Base-by-base conservation (phyloP, 2,888 invertebrate genomes). In the Brachyptera putata region DNA sequence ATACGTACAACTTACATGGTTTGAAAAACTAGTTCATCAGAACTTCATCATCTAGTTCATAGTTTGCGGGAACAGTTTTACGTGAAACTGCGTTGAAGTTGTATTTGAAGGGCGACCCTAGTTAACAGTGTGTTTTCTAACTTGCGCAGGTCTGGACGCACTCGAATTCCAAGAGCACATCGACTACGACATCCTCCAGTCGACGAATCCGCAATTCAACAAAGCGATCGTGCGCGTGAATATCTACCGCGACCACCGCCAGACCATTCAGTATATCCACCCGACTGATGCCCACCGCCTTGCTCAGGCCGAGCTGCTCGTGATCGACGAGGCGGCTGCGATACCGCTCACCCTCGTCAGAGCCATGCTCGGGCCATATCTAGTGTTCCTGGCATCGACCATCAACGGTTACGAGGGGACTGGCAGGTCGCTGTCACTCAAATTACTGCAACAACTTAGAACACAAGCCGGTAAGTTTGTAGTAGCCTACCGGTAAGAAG, bases 381-480 rank as follows among this genome's bases (percentile, higher is more conserved):
- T 98, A 34, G 91, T 95, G 11, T 92, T 99, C 72, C 83, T 99
- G 71, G 88, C 99, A 0, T 99, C 98, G 0, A 99, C 99, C 0
- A 91, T 98, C 41, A 93, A 96, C 70, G 99, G 99, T 0, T 98
- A 98, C 73, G 98, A 98, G 77, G 98, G 99, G 57, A 99, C 99
- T 0, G 99, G 99, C 0, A 80, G 99, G 9, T 96, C 97, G 0
- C 78, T 99, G 21, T 95, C 96, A 0, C 77, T 99, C 58, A 99
- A 99, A 75, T 79, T 99, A 18, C 84, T 99, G 58, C 88, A 95
- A 56, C 93, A 98, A 72, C 78, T 99, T 57, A 73, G 90, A 61
- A 76, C 80, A 50, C 85, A 86, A 72, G 78, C 82, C 24, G n/a
- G 75, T 74, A 3, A n/a, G n/a, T n/a, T n/a, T 30, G 30, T 30